Conservation (phyloP, 2,113 vertebrate genomes). For the Ibidorhyncha struthersii region DNA sequence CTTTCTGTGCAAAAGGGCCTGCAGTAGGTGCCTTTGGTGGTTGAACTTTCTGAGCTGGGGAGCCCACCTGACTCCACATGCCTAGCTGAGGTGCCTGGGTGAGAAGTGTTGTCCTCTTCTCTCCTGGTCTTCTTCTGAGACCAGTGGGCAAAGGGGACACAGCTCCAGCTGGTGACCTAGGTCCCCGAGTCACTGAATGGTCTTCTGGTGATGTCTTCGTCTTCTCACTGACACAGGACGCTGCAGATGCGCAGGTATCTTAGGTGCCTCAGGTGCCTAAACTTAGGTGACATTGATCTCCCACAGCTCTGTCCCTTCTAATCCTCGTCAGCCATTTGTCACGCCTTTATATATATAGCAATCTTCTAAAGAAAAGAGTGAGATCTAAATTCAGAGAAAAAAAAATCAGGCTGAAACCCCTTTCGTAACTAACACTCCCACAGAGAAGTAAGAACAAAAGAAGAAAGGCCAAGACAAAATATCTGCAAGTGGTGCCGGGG, state of each 20-base stretch:
- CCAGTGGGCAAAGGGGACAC: neutral
- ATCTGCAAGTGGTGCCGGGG: neutral
- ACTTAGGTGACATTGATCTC: neutral
- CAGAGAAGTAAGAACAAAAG: conserved; percentile 53
- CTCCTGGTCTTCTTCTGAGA: neutral
- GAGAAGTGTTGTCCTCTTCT: neutral
- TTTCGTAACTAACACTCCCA: conserved; percentile 24
- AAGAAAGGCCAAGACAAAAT: conserved; percentile 42
- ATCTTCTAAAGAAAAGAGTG: neutral
- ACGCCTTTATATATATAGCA: fast-evolving
- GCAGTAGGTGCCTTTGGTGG: neutral
- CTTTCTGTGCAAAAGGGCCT: neutral
- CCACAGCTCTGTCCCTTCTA: neutral
- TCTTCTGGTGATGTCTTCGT: neutral
- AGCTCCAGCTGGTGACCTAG: neutral
- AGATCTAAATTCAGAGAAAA: neutral
- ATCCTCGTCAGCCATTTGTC: neutral
- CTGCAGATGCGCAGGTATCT: neutral
- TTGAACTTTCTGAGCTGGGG: neutral
- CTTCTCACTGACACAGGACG: neutral
- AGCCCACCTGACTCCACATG: neutral
- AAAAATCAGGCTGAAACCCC: neutral
- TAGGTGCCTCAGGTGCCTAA: neutral
- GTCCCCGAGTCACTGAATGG: neutral
- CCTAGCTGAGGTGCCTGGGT: neutral